Evolutionary conservation across 2,888 invertebrate species (phyloP).

Genomic region (Xiphydria camelus): DNA sequence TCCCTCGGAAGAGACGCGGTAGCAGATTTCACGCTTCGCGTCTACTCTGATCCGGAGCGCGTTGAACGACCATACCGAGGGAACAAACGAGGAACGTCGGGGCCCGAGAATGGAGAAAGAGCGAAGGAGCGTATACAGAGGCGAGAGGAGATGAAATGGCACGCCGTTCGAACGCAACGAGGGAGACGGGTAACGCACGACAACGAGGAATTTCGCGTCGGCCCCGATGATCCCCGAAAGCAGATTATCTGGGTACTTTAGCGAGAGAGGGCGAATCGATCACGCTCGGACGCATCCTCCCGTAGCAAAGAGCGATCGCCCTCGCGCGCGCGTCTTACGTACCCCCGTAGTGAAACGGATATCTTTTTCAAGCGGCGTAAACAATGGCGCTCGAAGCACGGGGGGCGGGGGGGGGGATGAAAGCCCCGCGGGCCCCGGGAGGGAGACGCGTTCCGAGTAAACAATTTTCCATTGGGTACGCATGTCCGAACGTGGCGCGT

Average conservation of each 20-base stretch:
- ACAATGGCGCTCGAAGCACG: slow-evolving; percentile 16
- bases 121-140: too few species aligned
- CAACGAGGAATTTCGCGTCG: neutral
- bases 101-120: too few species aligned
- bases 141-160: too few species aligned
- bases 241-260: slow-evolving; percentile 48
- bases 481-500: slow-evolving; percentile 11
- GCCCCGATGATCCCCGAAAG: slow-evolving; percentile 45
- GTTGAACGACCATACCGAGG: too few species aligned
- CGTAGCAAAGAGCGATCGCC: slow-evolving; percentile 35
- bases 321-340: slow-evolving; percentile 33
- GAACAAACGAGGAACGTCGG: too few species aligned
- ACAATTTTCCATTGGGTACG: slow-evolving; percentile 13
- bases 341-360: slow-evolving; percentile 34
- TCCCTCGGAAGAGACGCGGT: too few species aligned
- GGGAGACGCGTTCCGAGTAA: neutral
- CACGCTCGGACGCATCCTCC: slow-evolving; percentile 50
- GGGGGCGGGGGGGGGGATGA: neutral
- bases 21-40: too few species aligned
- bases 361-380: slow-evolving; percentile 21
- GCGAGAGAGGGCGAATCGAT: slow-evolving; percentile 49
- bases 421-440: neutral
- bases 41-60: too few species aligned
- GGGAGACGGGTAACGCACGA: neutral
- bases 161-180: neutral